Percentiles rank a stretch among this genome's conserved stretches.
Evolutionary conservation across 2,113 vertebrate species (phyloP).

Genomic region (Scalopus aquaticus): DNA sequence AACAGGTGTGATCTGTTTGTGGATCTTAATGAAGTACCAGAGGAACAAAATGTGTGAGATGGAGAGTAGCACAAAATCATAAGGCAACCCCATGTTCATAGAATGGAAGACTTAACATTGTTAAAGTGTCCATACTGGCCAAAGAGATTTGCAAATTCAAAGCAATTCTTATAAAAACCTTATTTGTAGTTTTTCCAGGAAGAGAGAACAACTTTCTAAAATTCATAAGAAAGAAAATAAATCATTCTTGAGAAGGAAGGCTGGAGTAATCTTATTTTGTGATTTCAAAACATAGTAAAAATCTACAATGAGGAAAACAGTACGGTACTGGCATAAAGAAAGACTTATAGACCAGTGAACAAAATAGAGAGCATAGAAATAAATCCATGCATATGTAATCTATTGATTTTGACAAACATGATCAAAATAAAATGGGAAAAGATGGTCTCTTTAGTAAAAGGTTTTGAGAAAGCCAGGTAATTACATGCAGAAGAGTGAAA

Average conservation of each 20-base stretch:
- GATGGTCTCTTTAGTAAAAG: background rate
- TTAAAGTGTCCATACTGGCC: background rate
- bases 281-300: background rate
- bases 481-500: too few species aligned
- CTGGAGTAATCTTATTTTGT: background rate
- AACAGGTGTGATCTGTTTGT: background rate
- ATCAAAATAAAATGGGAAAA: background rate
- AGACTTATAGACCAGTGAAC: background rate
- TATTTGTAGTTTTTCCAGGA: background rate
- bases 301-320: background rate
- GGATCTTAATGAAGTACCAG: background rate
- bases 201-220: background rate
- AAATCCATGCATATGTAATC: background rate
- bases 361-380: background rate
- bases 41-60: background rate
- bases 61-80: too few species aligned
- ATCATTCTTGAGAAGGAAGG: background rate
- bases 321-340: background rate
- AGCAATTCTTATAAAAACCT: background rate
- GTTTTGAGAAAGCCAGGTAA: too few species aligned
- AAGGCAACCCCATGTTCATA: background rate
- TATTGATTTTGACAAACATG: background rate
- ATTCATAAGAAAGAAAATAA: background rate
- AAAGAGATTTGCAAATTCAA: background rate
- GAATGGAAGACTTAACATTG: background rate